A percentile compares a stretch with the other conserved stretches of the same genome.
phyloP scores from a whole-genome alignment of 37 sponge, comb jelly and placozoan genomes.

The Ianthella basta region DNA sequence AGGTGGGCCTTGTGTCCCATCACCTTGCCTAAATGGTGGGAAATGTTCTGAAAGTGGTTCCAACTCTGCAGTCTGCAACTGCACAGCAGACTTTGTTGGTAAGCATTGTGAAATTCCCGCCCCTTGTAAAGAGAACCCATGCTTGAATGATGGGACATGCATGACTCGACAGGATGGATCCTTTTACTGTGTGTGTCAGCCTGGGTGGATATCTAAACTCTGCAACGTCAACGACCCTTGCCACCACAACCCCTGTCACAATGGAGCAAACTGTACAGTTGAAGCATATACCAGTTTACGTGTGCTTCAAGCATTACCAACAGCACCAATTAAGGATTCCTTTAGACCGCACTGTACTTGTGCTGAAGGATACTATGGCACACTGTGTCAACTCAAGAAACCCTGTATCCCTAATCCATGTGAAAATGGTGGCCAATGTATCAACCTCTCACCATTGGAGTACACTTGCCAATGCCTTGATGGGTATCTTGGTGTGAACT shows the following conservation, averaged over 20 bases:
- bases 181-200: too few relatives aligned
- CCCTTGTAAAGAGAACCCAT: neutral
- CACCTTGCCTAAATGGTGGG: too few relatives aligned
- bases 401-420: slow-evolving; percentile 8
- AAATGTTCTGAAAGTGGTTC: too few relatives aligned
- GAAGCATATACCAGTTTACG: too few relatives aligned
- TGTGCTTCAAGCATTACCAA: too few relatives aligned
- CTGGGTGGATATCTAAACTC: too few relatives aligned
- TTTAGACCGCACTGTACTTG: neutral
- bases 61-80: neutral
- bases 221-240: too few relatives aligned
- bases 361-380: neutral
- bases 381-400: neutral
- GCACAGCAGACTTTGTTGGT: neutral
- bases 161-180: too few relatives aligned
- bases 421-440: neutral
- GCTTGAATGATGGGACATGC: neutral
- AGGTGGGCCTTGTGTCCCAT: too few relatives aligned
- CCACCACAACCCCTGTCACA: too few relatives aligned
- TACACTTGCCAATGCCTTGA: slow-evolving; percentile 13
- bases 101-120: slow-evolving; percentile 3
- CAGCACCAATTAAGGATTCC: too few relatives aligned
- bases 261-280: too few relatives aligned
- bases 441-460: neutral
- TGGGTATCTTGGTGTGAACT: slow-evolving; percentile 26